Conservation (phyloP, 2,888 invertebrate genomes). For the Leptopterna dolabrata region DNA sequence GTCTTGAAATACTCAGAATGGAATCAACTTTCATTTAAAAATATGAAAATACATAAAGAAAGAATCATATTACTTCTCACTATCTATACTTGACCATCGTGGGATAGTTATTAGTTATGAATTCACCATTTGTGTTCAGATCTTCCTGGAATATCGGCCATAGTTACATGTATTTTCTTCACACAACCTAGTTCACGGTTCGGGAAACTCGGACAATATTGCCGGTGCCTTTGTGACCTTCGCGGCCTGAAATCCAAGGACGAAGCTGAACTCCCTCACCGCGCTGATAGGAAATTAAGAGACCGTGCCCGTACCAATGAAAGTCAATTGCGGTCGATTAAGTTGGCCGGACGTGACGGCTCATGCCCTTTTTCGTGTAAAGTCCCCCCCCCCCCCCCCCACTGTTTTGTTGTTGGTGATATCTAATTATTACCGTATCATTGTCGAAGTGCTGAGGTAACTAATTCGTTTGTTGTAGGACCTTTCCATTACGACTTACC, state of each 20-base stretch:
- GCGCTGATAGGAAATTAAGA: conserved; percentile 20
- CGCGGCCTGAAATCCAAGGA: conserved; percentile 20
- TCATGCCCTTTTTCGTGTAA: neutral
- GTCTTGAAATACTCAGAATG: no score
- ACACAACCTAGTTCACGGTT: no score
- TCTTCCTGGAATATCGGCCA: no score
- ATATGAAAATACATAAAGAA: no score
- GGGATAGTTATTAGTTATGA: no score
- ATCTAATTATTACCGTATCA: neutral
- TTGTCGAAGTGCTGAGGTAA: neutral
- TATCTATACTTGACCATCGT: no score
- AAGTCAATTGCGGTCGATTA: conserved; percentile 35
- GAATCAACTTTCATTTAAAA: no score
- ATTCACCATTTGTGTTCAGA: no score
- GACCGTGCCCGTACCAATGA: conserved; percentile 30
- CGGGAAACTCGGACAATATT: no score
- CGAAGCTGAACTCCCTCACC: neutral
- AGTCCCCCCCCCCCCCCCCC: neutral
- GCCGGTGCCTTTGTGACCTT: neutral
- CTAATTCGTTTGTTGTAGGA: neutral
- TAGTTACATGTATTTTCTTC: no score
- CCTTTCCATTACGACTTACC: neutral
- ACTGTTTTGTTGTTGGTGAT: neutral
- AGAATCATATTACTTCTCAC: no score
- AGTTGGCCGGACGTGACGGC: conserved; percentile 33